Percentiles rank a stretch among this genome's conserved stretches.
These are phyloP conservation scores for Acronicta alni DNA, from an alignment of 2,888 invertebrate genomes.

Conservation along the genomic window DNA sequence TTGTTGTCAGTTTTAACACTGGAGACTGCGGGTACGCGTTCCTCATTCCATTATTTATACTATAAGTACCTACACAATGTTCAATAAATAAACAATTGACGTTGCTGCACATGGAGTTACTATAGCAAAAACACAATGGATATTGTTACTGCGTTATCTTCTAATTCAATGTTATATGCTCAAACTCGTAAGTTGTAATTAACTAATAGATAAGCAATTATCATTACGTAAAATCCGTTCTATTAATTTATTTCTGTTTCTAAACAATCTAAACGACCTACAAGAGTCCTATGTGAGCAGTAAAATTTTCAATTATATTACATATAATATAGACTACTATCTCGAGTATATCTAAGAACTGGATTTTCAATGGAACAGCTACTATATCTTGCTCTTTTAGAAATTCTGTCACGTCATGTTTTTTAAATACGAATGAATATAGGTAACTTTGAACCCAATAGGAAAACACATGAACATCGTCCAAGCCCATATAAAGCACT, in stretches of 20 bases:
- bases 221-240: too few relatives aligned
- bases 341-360: background rate
- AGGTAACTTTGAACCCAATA: constrained; percentile 9
- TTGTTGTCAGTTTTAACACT: constrained; percentile 66
- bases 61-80: constrained; percentile 74
- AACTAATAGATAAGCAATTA: background rate
- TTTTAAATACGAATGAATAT: constrained; percentile 7
- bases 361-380: background rate
- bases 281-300: too few relatives aligned
- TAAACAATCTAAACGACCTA: too few relatives aligned
- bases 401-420: constrained; percentile 4
- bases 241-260: too few relatives aligned
- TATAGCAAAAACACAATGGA: constrained; percentile 58
- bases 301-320: too few relatives aligned
- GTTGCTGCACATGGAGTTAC: constrained; percentile 63
- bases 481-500: constrained; percentile 9
- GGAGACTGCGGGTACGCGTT: constrained; percentile 73
- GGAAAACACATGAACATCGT: constrained; percentile 20
- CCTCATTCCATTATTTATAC: constrained; percentile 69
- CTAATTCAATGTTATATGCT: constrained; percentile 20
- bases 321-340: too few relatives aligned
- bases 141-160: constrained; percentile 46
- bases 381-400: background rate
- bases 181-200: constrained; percentile 11
- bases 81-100: constrained; percentile 78